Evolutionary conservation across 2,888 invertebrate genomes (phyloP).

Genomic region (Reticulitermes lucifugus): DNA sequence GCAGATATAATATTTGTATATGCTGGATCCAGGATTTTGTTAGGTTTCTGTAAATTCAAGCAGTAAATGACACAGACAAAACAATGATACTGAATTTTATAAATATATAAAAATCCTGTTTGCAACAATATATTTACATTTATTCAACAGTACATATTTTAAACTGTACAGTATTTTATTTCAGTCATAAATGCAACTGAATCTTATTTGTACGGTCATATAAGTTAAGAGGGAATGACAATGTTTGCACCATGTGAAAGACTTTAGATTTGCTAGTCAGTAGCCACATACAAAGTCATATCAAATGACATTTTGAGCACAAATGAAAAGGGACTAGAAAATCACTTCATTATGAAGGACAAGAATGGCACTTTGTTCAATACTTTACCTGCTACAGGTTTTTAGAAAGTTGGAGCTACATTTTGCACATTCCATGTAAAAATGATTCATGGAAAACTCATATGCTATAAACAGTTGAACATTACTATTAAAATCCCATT

Average conservation of each 20-base stretch:
- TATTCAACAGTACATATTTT: neutral
- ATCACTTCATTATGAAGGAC: neutral
- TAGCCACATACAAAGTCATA: neutral
- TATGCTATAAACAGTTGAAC: neutral
- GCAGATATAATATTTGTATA: too few relatives aligned
- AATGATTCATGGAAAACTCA: neutral
- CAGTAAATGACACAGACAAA: too few relatives aligned
- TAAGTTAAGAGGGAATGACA: conserved; percentile 1
- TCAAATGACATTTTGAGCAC: neutral
- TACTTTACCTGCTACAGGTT: neutral
- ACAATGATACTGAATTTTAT: neutral
- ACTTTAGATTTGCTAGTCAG: neutral
- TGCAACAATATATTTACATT: conserved; percentile 21
- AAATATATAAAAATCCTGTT: neutral
- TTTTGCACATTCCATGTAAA: neutral
- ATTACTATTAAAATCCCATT: neutral
- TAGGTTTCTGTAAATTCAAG: too few relatives aligned
- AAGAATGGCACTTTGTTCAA: neutral
- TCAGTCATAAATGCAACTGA: conserved; percentile 24
- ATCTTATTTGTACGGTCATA: neutral
- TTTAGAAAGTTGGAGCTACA: neutral
- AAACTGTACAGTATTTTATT: conserved; percentile 15
- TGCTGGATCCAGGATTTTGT: too few relatives aligned
- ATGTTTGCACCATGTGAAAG: neutral
- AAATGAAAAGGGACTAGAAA: neutral